Evolutionary conservation across 2,113 vertebrate species (phyloP), one percentile per base, ranked within the genome.

Genomic region (Apteryx mantelli): DNA sequence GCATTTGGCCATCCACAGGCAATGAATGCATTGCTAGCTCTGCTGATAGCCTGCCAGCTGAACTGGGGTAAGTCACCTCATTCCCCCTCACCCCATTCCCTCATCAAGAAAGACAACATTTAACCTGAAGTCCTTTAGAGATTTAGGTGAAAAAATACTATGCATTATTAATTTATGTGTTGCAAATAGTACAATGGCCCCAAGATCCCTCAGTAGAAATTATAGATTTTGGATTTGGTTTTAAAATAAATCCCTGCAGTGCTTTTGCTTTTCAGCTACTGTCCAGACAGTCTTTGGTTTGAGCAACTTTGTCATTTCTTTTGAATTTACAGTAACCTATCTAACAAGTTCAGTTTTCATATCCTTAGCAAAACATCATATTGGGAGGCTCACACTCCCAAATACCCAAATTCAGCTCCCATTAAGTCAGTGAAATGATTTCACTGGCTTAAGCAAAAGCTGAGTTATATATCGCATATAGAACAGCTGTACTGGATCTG

Each of bases 401-500:
- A 73, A 60, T 2, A 3, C 42, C 40, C 24, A 88, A 86, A 75
- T 89, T 93, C 78, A 74, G 64, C 25, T 89, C 25, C 36, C n/a
- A 34, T 40, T 93, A 64, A 92, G 52, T 56, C 50, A 70, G 13
- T 52, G 4, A 64, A 94, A 87, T 56, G 69, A 63, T 32, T 44
- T 70, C 58, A 26, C 38, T 91, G 79, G 19, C 25, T 91, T 75
- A 74, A 88, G 34, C 60, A 60, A 80, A 75, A 88, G 40, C 56
- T 71, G 50, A 77, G 55, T 89, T 89, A 30, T 5, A 12, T 17
- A 7, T 18, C 38, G 50, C 13, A 34, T 26, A 25, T 2, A 34
- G 44, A 95, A 79, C 69, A 85, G 82, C 71, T 93, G 63, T 66
- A 73, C 55, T 83, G 58, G 55, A 91, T 63, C 34, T 82, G n/a